phyloP scores from a whole-genome alignment of 2,113 vertebrate genomes.

The Ciconia maguari region DNA sequence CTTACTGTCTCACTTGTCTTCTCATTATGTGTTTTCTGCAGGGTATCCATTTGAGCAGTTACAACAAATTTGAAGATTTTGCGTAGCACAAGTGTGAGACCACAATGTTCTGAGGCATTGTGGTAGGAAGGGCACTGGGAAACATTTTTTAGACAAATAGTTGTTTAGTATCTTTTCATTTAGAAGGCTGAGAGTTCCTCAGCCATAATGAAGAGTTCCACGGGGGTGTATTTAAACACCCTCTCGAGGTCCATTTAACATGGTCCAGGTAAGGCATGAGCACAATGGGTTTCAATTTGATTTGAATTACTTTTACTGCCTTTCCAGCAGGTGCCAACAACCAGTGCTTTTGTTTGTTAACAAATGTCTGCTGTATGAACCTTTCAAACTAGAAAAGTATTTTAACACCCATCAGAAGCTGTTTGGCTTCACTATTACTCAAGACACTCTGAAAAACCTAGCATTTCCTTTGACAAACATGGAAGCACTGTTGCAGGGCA shows the following conservation, averaged over 20 bases:
- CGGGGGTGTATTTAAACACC: neutral
- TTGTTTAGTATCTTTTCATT: neutral
- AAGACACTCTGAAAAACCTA: neutral
- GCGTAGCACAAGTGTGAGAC: neutral
- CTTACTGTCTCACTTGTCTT: neutral
- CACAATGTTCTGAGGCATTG: neutral
- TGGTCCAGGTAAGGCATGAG: neutral
- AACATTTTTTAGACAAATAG: neutral
- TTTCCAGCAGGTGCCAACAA: neutral
- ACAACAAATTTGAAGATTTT: neutral
- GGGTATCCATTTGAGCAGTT: neutral
- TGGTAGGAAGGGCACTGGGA: neutral
- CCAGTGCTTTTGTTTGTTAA: neutral
- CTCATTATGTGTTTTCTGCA: neutral
- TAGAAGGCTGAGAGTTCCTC: too few species aligned
- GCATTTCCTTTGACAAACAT: neutral
- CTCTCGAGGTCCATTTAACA: neutral
- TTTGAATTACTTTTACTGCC: neutral
- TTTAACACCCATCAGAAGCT: neutral
- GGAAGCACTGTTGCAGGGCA: neutral
- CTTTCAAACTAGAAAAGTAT: neutral
- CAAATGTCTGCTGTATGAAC: neutral
- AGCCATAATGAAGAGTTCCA: neutral
- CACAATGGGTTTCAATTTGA: neutral
- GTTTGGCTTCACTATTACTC: neutral